Base-by-base conservation (phyloP, 1,140 invertebrate genomes). In the Battus philenor region DNA sequence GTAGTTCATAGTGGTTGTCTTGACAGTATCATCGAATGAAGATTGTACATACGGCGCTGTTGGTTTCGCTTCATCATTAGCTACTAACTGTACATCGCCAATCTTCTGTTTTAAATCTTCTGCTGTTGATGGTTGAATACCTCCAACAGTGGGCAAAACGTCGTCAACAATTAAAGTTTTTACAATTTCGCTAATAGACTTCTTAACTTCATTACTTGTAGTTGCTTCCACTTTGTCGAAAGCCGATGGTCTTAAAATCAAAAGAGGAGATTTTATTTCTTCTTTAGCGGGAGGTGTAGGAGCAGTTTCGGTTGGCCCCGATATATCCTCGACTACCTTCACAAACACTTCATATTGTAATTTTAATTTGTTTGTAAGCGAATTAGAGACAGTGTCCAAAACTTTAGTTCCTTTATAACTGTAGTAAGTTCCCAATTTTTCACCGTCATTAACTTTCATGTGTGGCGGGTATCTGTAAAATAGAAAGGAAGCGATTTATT, bases 271-370 rank as follows among this genome's bases (percentile, higher is more conserved):
- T 17, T 33, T 33, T n/a, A 33, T 33, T 33, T 33, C 31, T 33
- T 33, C 31, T 17, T 16, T 33, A 9, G n/a, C n/a, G n/a, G n/a
- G n/a, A 39, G 22, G 10, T 4, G 20, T 39, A 13, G 18, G 18
- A 39, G 15, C 22, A 8, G 6, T 39, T 6, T 18, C 26, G n/a
- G 36, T 39, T 9, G 36, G 22, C 10, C 57, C 33, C n/a, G 52
- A 60, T 10, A 60, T 34, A 26, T 74, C 69, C 31, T 81, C 73
- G 8, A 77, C 61, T 6, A 83, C 64, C 49, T 67, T 67, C 2
- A 80, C 67, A 33, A 71, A 74, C 10, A 83, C 72, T 68, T 83
- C 79, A 27, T 83, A 83, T 33, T 83, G 70, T 41, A 83, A 56
- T 50, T 79, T 80, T 20, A 83, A 32, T 45, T 79, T 78, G 39